Evolutionary conservation across 2,113 vertebrate species (phyloP).

Genomic region (Pristiophorus japonicus): DNA sequence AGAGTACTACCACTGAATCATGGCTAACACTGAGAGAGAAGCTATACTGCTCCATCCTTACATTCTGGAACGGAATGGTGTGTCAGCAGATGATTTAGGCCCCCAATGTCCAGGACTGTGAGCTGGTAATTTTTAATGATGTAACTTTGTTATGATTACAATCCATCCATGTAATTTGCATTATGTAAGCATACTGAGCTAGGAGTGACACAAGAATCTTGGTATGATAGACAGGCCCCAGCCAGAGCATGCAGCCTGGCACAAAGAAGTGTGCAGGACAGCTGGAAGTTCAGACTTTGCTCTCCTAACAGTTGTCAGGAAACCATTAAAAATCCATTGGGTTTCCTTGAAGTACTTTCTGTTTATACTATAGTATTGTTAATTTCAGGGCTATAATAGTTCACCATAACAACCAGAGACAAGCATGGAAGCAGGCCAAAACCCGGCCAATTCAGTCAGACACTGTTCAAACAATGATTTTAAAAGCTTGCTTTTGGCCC

Average conservation of each 20-base stretch:
- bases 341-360: background rate
- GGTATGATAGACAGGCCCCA: too few relatives aligned
- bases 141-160: background rate
- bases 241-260: background rate
- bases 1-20: background rate
- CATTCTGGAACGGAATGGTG: background rate
- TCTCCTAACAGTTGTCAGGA: background rate
- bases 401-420: background rate
- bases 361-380: background rate
- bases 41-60: background rate
- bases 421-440: background rate
- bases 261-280: background rate
- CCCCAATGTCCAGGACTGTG: background rate
- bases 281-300: background rate
- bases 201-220: background rate
- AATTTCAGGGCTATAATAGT: background rate
- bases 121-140: background rate
- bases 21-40: background rate
- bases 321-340: background rate
- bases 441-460: background rate
- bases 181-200: background rate
- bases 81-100: background rate
- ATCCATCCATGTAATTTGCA: too few relatives aligned
- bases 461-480: too few relatives aligned
- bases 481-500: too few relatives aligned